Percentiles rank a stretch among this genome's conserved stretches.
These are phyloP conservation scores for Phaethornis superciliosus DNA, from an alignment of 2,113 vertebrate genomes.

Conservation along the genomic window DNA sequence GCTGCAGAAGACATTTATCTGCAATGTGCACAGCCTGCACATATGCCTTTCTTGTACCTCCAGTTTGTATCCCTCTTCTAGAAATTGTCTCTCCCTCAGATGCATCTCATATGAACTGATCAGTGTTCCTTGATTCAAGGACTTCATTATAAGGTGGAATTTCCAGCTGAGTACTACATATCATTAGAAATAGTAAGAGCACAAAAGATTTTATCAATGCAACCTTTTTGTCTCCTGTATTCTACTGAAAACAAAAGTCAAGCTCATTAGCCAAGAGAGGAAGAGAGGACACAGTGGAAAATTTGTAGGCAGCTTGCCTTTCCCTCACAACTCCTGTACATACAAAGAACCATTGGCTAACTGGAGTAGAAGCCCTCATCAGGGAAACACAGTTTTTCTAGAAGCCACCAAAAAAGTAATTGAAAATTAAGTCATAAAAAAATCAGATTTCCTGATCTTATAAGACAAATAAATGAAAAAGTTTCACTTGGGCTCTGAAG, in stretches of 20 bases:
- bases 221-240: not conserved
- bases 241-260: not conserved
- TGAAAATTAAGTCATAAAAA: not conserved
- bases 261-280: not conserved
- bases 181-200: not conserved
- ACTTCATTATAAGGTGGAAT: not conserved
- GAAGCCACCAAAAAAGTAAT: not conserved
- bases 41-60: not conserved
- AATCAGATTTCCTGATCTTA: not conserved
- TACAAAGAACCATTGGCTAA: not conserved
- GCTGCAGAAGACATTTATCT: not conserved
- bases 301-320: not conserved
- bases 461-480: not conserved
- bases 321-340: not conserved
- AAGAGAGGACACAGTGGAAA: not conserved
- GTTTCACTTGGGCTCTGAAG: not conserved
- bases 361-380: not conserved
- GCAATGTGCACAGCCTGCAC: fast-evolving
- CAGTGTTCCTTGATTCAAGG: not conserved
- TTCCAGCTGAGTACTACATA: not conserved
- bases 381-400: not conserved
- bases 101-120: not conserved
- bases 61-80: not conserved
- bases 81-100: not conserved
- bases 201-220: not conserved